Evolutionary conservation across 2,888 invertebrate species (phyloP).

Genomic region (Caenorhabditis sp.): DNA sequence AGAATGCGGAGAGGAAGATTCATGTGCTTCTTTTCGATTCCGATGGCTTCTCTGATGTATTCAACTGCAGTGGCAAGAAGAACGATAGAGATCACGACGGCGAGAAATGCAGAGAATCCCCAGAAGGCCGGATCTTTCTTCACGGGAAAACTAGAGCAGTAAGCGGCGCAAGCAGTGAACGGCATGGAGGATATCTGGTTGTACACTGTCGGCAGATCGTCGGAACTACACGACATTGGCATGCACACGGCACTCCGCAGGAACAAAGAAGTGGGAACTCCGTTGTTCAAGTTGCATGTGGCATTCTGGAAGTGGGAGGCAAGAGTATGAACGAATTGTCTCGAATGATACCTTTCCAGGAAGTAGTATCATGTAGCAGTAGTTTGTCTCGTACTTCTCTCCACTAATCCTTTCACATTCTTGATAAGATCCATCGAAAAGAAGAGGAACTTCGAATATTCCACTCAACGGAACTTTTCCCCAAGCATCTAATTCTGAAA

Average conservation of each 20-base stretch:
- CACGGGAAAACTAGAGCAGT: conserved; percentile 33
- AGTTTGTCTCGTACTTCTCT: conserved; percentile 52
- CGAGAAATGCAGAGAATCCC: conserved; percentile 47
- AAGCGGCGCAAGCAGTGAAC: conserved; percentile 40
- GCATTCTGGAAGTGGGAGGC: conserved; percentile 31
- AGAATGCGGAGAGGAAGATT: conserved; percentile 11
- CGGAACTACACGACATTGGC: conserved; percentile 49
- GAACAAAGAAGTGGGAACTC: conserved; percentile 14
- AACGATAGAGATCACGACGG: conserved; percentile 26
- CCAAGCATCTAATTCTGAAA: conserved; percentile 52
- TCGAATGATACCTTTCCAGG: conserved; percentile 28
- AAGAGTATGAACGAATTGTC: too few species aligned
- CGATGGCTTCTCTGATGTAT: conserved; percentile 18
- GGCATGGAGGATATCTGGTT: conserved; percentile 37
- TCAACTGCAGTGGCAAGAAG: conserved; percentile 25
- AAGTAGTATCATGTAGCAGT: conserved; percentile 45
- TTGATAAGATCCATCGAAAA: conserved; percentile 54
- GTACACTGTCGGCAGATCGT: conserved; percentile 37
- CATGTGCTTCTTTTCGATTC: conserved; percentile 2
- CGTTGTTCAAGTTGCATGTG: conserved; percentile 24
- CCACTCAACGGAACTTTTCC: conserved; percentile 41
- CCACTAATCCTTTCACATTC: conserved; percentile 55
- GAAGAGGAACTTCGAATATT: conserved; percentile 26
- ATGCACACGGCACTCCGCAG: conserved; percentile 60
- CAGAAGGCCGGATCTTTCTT: conserved; percentile 43